These are phyloP conservation scores for Umimayanthus kanabou DNA, from an alignment of 92 coral and sea anemone genomes.

Conservation along the genomic window DNA sequence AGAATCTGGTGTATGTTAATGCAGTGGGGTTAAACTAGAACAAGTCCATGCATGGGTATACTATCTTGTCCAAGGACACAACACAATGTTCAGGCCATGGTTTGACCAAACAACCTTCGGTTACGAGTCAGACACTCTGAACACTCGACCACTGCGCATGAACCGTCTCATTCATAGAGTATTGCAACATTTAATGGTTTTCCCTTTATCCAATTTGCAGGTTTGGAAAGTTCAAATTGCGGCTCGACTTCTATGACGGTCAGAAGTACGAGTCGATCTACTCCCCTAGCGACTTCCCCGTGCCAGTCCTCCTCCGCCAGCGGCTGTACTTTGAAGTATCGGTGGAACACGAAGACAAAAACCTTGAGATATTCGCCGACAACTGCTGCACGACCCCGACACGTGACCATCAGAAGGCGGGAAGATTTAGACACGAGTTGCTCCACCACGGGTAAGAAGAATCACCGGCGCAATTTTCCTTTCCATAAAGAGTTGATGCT, in stretches of 20 bases:
- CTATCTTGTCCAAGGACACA: too few relatives aligned
- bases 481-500: too few relatives aligned
- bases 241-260: conserved; percentile 74
- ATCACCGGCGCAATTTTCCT: too few relatives aligned
- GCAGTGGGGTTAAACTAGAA: too few relatives aligned
- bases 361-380: conserved; percentile 72
- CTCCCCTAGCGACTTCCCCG: conserved; percentile 77
- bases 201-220: conserved; percentile 20
- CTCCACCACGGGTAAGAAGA: conserved; percentile 76
- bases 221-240: conserved; percentile 74
- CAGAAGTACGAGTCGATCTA: conserved; percentile 48
- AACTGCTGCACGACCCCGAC: conserved; percentile 87
- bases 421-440: conserved; percentile 72
- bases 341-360: conserved; percentile 75
- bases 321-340: conserved; percentile 84
- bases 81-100: too few relatives aligned
- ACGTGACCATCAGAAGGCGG: conserved; percentile 82
- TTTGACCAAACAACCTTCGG: too few relatives aligned
- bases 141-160: too few relatives aligned
- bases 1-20: too few relatives aligned
- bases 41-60: too few relatives aligned
- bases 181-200: not conserved
- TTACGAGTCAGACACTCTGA: too few relatives aligned
- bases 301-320: conserved; percentile 64
- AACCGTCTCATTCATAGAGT: too few relatives aligned